phyloP scores from a whole-genome alignment of 2,113 vertebrate genomes.

The Excalfactoria chinensis region DNA sequence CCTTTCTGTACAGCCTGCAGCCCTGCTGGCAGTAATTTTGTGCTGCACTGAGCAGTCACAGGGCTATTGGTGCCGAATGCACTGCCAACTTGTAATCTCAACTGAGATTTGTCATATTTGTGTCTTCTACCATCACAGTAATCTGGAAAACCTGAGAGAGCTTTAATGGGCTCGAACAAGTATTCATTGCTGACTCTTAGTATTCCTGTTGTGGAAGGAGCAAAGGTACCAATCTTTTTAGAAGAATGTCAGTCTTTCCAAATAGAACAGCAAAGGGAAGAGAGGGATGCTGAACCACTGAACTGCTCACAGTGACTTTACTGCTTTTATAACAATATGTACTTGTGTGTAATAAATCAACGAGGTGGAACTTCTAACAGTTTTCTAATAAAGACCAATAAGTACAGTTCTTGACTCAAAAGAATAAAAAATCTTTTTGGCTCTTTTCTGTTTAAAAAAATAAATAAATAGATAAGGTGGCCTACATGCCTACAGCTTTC shows the following conservation, averaged over 20 bases:
- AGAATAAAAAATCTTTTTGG: neutral
- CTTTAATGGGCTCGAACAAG: neutral
- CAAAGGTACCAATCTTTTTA: neutral
- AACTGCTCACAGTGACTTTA: neutral
- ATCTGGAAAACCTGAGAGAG: neutral
- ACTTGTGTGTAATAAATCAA: neutral
- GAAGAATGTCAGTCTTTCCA: neutral
- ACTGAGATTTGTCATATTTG: neutral
- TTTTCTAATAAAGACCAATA: neutral
- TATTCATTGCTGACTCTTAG: neutral
- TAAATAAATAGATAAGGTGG: neutral
- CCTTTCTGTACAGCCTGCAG: rapidly evolving
- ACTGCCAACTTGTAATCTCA: neutral
- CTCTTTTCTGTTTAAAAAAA: neutral
- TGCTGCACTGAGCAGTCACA: neutral
- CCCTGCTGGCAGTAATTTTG: neutral
- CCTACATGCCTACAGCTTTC: neutral
- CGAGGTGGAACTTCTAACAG: neutral
- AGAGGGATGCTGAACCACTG: too few species aligned
- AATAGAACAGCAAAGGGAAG: neutral
- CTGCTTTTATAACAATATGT: neutral
- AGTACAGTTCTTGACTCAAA: neutral
- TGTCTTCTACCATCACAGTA: neutral
- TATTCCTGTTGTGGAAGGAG: neutral
- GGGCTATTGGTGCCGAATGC: neutral